Evolutionary conservation across 2,888 invertebrate genomes (phyloP).

Genomic region (Syrphus vitripennis): DNA sequence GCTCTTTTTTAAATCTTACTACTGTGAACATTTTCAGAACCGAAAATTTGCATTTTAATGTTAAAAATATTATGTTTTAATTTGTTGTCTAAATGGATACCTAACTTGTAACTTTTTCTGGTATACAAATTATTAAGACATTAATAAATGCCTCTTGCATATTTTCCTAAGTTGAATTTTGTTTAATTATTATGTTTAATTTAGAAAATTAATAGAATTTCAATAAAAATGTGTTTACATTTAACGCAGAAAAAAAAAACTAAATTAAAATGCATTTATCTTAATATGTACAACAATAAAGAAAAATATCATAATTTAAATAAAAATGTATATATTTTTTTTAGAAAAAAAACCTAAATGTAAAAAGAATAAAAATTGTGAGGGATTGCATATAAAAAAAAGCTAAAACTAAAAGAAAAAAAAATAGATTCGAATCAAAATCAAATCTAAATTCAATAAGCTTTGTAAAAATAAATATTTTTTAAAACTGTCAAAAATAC

Average conservation of each 20-base stretch:
- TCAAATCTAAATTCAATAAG: slow-evolving; percentile 47
- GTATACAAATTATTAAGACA: too few species aligned
- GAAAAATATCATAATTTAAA: slow-evolving; percentile 2
- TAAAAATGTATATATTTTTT: slow-evolving; percentile 33
- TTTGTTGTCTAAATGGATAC: neutral
- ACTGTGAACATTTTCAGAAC: neutral
- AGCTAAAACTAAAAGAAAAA: neutral
- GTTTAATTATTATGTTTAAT: too few species aligned
- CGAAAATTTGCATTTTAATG: neutral
- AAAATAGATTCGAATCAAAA: neutral
- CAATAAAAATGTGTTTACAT: neutral
- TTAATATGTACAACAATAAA: neutral
- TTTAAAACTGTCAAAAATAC: slow-evolving; percentile 16
- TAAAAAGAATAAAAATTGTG: neutral
- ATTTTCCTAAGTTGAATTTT: too few species aligned
- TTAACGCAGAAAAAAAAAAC: neutral
- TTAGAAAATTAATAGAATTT: too few species aligned
- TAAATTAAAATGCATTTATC: neutral
- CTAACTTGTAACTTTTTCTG: too few species aligned
- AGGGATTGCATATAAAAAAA: neutral
- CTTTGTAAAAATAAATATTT: slow-evolving; percentile 42
- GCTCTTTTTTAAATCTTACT: slow-evolving; percentile 19
- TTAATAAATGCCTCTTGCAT: too few species aligned
- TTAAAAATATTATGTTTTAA: neutral
- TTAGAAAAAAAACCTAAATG: slow-evolving; percentile 3